Conservation (phyloP, 2,888 invertebrate genomes). For the Cotesia congregata region DNA sequence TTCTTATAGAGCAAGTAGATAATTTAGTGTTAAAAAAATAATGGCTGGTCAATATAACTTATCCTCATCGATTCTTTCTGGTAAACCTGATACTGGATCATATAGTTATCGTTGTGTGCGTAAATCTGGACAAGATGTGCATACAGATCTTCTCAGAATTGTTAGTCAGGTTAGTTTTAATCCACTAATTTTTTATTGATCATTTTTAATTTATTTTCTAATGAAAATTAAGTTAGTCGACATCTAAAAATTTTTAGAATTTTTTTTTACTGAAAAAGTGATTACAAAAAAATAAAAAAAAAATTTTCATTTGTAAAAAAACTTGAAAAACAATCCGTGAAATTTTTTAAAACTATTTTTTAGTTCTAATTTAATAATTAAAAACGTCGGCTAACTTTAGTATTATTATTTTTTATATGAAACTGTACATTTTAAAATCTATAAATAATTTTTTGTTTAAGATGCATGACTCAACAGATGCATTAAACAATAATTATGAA, state of each 20-base stretch:
- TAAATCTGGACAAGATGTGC: not conserved
- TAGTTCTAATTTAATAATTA: too few relatives aligned
- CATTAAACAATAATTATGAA: not conserved
- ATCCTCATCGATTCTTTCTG: not conserved
- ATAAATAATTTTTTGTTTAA: not conserved
- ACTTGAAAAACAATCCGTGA: too few relatives aligned
- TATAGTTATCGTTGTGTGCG: not conserved
- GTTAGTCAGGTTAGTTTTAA: not conserved
- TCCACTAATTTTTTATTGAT: not conserved
- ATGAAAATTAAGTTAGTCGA: too few relatives aligned
- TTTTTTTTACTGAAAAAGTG: too few relatives aligned
- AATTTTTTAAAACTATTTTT: too few relatives aligned
- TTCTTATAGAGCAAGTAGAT: not conserved
- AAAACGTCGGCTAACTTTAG: too few relatives aligned
- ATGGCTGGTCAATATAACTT: not conserved
- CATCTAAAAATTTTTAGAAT: too few relatives aligned
- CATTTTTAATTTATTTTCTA: too few relatives aligned
- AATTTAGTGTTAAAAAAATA: not conserved
- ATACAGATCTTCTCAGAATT: not conserved
- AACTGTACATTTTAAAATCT: not conserved
- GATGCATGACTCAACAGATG: not conserved
- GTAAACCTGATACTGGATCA: not conserved
- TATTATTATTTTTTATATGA: not conserved
- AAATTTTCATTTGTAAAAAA: too few relatives aligned
- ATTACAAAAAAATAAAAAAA: too few relatives aligned